phyloP scores from a whole-genome alignment of 2,113 vertebrate species.

The Cacatua alba region DNA sequence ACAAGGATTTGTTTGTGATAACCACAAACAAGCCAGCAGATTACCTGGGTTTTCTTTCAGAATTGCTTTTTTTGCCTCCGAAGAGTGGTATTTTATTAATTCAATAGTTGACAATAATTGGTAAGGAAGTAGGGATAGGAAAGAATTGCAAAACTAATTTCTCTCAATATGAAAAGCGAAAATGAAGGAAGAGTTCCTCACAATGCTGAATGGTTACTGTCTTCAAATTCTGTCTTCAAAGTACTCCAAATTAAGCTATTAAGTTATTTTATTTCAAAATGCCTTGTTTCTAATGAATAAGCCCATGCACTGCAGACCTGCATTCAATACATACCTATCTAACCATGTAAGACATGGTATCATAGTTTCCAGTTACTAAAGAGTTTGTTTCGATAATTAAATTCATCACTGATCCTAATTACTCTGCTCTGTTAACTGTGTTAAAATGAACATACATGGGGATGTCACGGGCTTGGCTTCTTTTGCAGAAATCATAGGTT shows the following conservation, averaged over 20 bases:
- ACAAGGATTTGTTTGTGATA: neutral
- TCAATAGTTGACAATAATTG: neutral
- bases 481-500: neutral
- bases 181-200: neutral
- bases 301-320: neutral
- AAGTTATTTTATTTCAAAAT: neutral
- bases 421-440: neutral
- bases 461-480: neutral
- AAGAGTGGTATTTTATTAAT: neutral
- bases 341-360: neutral
- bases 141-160: neutral
- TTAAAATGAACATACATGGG: neutral
- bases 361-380: neutral
- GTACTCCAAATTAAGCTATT: neutral
- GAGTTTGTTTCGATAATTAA: neutral
- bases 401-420: neutral
- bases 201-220: neutral
- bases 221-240: neutral
- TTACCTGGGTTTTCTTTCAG: neutral
- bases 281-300: neutral
- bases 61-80: neutral
- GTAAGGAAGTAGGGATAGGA: neutral
- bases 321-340: neutral
- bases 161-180: neutral
- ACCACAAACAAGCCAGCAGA: neutral